Percentiles rank a stretch among this genome's conserved stretches.
Conservation (phyloP, 2,797 vertebrate species). For the Nothura maculosa region DNA sequence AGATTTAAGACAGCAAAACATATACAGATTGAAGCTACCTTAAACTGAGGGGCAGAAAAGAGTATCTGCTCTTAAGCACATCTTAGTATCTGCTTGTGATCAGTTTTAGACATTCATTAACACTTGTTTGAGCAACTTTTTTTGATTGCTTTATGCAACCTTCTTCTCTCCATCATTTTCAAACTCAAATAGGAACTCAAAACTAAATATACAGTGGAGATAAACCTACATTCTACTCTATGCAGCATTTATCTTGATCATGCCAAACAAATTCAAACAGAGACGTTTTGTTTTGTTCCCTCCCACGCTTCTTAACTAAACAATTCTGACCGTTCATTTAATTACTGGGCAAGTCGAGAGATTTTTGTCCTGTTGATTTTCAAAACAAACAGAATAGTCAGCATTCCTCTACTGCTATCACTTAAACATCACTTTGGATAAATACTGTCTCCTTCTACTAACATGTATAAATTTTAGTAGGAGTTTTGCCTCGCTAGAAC, state of each 20-base stretch:
- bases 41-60: not conserved
- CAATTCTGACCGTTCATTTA: not conserved
- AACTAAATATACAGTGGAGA: not conserved
- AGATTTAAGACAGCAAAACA: not conserved
- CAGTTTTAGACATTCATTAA: not conserved
- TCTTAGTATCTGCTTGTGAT: not conserved
- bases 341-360: not conserved
- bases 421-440: not conserved
- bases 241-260: not conserved
- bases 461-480: not conserved
- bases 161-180: not conserved
- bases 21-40: not conserved
- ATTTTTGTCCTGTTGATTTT: not conserved
- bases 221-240: not conserved
- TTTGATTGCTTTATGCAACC: not conserved
- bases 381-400: not conserved
- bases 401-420: not conserved
- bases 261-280: not conserved
- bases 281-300: not conserved
- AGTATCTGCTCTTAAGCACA: not conserved
- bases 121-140: not conserved
- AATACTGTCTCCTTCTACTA: not conserved
- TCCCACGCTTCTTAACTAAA: not conserved
- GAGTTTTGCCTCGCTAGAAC: not conserved
- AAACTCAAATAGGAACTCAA: not conserved